Evolutionary conservation across 2,113 vertebrate species (phyloP).

Genomic region (Polyodon spathula): DNA sequence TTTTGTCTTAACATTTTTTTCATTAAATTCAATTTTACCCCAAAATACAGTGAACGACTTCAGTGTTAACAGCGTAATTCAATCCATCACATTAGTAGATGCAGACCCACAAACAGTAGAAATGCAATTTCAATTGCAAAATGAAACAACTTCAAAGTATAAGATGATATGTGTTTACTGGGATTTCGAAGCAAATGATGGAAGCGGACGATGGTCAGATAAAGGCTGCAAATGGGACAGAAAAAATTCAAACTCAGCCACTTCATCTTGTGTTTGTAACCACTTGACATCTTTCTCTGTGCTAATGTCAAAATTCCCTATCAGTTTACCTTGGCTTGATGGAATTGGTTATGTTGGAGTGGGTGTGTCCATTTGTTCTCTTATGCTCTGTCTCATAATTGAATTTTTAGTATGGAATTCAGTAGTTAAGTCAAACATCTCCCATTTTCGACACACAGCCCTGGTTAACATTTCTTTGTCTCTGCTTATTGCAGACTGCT

Average conservation of each 20-base stretch:
- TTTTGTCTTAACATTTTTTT: rapidly evolving
- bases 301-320: conserved; percentile 56
- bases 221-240: conserved; percentile 12
- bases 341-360: conserved; percentile 61
- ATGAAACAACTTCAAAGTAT: not conserved
- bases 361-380: conserved; percentile 62
- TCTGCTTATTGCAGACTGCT: no score
- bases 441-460: no score
- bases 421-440: no score
- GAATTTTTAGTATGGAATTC: conserved; percentile 74
- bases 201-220: conserved; percentile 17
- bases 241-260: rapidly evolving
- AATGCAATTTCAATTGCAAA: conserved; percentile 40
- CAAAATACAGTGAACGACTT: rapidly evolving
- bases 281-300: conserved; percentile 77
- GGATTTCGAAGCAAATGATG: conserved; percentile 13
- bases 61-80: conserved; percentile 40
- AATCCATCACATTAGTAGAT: conserved; percentile 47
- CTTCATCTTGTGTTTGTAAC: conserved; percentile 47
- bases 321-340: not conserved
- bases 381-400: conserved; percentile 59
- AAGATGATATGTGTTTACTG: conserved; percentile 58
- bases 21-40: conserved; percentile 39
- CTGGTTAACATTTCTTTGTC: no score
- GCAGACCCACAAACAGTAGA: conserved; percentile 31